Conservation (phyloP, 1,140 invertebrate species). For the Anastrepha obliqua region DNA sequence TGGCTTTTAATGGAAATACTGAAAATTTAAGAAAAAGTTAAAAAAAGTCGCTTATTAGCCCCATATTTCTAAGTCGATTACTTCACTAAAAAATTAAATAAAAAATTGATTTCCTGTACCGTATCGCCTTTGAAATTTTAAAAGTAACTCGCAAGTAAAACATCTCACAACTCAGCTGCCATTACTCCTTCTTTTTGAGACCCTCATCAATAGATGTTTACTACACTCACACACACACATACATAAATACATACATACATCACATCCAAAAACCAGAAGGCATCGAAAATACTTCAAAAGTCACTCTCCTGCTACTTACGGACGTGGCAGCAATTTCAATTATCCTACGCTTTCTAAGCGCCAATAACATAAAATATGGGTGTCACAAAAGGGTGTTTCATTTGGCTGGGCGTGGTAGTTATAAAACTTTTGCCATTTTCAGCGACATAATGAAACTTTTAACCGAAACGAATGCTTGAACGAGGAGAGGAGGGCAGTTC, state of each 20-base stretch:
- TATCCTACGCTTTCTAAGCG: neutral
- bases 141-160: too few relatives aligned
- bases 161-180: too few relatives aligned
- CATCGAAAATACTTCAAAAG: neutral
- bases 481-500: neutral
- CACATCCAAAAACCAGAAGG: neutral
- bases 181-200: too few relatives aligned
- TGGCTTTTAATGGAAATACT: too few relatives aligned
- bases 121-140: too few relatives aligned
- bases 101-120: too few relatives aligned
- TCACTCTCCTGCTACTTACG: neutral
- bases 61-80: too few relatives aligned
- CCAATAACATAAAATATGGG: neutral
- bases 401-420: neutral
- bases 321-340: slow-evolving; percentile 21
- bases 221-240: neutral
- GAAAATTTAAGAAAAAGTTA: too few relatives aligned
- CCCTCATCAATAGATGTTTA: too few relatives aligned
- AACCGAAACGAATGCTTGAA: neutral
- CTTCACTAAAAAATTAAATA: too few relatives aligned
- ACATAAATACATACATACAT: neutral
- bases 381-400: neutral
- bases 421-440: slow-evolving; percentile 26
- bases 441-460: slow-evolving; percentile 37
- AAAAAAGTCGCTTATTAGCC: too few relatives aligned